Evolutionary conservation across 2,797 vertebrate species (phyloP), one percentile per base, ranked within the genome.

Genomic region (Mastacembelus armatus): DNA sequence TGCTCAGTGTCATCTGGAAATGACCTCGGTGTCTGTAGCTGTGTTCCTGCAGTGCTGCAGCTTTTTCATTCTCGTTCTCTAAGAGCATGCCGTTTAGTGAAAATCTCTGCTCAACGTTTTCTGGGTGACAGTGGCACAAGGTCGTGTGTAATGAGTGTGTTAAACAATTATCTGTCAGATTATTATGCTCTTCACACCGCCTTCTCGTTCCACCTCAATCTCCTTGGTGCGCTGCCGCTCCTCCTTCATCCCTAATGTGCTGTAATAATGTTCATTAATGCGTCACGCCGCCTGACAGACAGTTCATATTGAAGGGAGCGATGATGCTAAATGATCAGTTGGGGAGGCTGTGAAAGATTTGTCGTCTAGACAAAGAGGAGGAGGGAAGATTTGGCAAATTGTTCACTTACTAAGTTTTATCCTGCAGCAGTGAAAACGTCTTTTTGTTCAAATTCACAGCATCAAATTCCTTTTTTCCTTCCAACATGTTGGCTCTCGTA

Each of bases 151-250:
- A 85, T 84, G 74, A 82, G 72, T 66, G 82, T 82, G 84, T 88
- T 86, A 80, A 86, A 85, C 81, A 79, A 87, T 90, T 86, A 89
- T 83, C 71, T 30, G 69, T 47, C 35, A 18, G 63, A 83, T 85
- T 78, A 82, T 81, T 68, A 72, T 82, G 80, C 84, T 86, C 86
- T 84, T 87, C 90, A 88, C 86, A 74, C 74, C 40, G 30, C 71
- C 83, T 77, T 47, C 58, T 61, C 54, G 40, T 79, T 83, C 68
- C 74, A 60, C 73, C 85, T 69, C 81, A 15, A 26, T 77, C 84
- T 80, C 71, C 84, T 70, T 45, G 72, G 67, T 83, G 74, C 44
- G 69, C 74, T 54, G 78, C 71, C 9, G 65, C 83, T 78, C 83
- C 85, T 85, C 79, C 85, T 84, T 39, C 74, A 58, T 81, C 78